Evolutionary conservation across 2,797 vertebrate genomes (phyloP), one percentile per base, ranked within the genome.

Genomic region (Oreochromis mossambicus): DNA sequence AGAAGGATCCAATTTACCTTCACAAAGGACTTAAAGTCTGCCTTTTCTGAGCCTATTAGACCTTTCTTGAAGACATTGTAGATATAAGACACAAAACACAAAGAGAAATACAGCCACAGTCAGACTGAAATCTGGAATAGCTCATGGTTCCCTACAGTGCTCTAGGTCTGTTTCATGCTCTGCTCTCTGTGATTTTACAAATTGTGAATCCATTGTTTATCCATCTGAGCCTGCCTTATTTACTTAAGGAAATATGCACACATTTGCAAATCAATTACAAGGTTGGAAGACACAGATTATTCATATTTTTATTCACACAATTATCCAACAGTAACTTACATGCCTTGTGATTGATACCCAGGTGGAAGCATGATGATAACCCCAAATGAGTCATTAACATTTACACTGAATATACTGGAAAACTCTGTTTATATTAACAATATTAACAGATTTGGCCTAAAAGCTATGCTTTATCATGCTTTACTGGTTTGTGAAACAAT

Each of bases 221-320:
- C 12, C 21, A 15, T 26, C 24, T 43, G 21, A 43, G 3, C 21
- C 0, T 26, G 38, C 21, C 15, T 26, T 70, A 43, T 26, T 70
- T 24, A 26, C 38, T 26, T 43, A 24, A 41, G 36, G 0, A 9
- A 70, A 70, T 15, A 46, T 70, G 13, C 8, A 46, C 21, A 70
- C 38, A 68, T 15, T 68, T 43, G 13, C 66, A 70, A 70, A 17
- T 46, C 41, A 46, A 46, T 73, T 26, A 29, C 6, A 46, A 46
- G 24, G 3, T 0, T 26, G 4, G 41, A 24, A 73, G 41, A 0
- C 0, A 11, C 9, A 68, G 63, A 73, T 26, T 17, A 70, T 46
- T 46, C 13, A 0, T 38, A 66, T 38, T 66, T n/a, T 29, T 46
- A 46, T 73, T 7, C 14, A 46, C 14, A 29, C 14, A 46, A 11